These are phyloP conservation scores for Liasis olivaceus DNA, from an alignment of 2,797 vertebrate species.

Conservation along the genomic window DNA sequence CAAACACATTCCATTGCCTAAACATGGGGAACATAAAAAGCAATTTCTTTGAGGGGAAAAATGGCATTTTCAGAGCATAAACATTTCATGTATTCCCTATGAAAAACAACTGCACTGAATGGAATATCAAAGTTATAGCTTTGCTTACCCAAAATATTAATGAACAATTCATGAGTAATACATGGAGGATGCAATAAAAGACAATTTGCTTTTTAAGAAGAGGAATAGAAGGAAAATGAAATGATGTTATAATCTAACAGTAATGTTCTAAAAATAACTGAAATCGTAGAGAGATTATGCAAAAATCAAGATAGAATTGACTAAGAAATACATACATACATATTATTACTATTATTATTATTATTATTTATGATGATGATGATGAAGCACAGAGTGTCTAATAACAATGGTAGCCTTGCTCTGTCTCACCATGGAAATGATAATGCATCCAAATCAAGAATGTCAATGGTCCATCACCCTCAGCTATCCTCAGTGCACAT, in stretches of 20 bases:
- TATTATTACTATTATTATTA: not conserved
- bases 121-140: not conserved
- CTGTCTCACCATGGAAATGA: slow-evolving; percentile 21
- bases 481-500: slow-evolving; percentile 25
- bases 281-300: not conserved
- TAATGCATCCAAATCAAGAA: slow-evolving; percentile 14
- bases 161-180: not conserved
- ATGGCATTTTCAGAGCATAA: not conserved
- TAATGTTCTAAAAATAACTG: not conserved
- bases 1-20: not conserved
- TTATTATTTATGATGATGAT: slow-evolving; percentile 8
- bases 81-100: not conserved
- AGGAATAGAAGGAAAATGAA: not conserved
- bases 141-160: not conserved
- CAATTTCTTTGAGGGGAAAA: not conserved
- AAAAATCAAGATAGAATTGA: slow-evolving; percentile 23
- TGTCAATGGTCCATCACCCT: slow-evolving; percentile 27
- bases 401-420: slow-evolving; percentile 22
- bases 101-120: not conserved
- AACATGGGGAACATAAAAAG: not conserved
- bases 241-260: not conserved
- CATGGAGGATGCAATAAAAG: not conserved
- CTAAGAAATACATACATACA: not conserved
- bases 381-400: slow-evolving; percentile 27
- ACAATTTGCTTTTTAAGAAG: not conserved